Evolutionary conservation across 2,113 vertebrate species (phyloP).

Genomic region (Puntigrus tetrazona): DNA sequence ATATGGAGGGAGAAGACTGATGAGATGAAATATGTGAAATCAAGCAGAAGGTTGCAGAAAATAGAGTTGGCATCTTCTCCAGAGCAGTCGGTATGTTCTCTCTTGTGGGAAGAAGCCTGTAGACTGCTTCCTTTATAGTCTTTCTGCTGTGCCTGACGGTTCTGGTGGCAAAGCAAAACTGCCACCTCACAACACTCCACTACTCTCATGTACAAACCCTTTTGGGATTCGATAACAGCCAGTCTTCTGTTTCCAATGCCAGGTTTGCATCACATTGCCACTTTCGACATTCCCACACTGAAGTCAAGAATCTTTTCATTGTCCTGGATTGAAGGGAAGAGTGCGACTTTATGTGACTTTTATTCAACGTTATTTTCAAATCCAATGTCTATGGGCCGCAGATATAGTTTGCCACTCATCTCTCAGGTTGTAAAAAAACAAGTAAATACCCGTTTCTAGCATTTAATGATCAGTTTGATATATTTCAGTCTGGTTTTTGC

Average conservation of each 20-base stretch:
- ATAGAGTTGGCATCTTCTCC: conserved; percentile 29
- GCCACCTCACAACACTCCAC: neutral
- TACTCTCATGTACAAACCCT: neutral
- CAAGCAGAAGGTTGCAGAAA: conserved; percentile 36
- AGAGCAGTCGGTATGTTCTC: conserved; percentile 12
- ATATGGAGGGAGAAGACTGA: neutral
- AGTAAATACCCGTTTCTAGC: neutral
- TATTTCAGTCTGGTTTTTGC: too few species aligned
- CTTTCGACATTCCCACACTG: neutral
- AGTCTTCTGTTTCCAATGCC: neutral
- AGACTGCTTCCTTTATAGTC: conserved; percentile 1
- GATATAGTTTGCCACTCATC: neutral
- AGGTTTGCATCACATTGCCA: neutral
- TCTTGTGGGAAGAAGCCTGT: neutral
- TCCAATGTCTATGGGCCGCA: neutral
- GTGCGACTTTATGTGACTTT: neutral
- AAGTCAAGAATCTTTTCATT: neutral
- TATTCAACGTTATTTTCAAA: neutral
- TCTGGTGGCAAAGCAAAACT: conserved; percentile 24
- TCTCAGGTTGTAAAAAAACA: neutral
- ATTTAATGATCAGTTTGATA: too few species aligned
- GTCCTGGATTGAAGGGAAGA: neutral
- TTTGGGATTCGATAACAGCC: neutral
- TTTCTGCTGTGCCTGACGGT: conserved; percentile 8
- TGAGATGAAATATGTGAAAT: conserved; percentile 33